Conservation (phyloP, 2,888 invertebrate species). For the Melanophora roralis region DNA sequence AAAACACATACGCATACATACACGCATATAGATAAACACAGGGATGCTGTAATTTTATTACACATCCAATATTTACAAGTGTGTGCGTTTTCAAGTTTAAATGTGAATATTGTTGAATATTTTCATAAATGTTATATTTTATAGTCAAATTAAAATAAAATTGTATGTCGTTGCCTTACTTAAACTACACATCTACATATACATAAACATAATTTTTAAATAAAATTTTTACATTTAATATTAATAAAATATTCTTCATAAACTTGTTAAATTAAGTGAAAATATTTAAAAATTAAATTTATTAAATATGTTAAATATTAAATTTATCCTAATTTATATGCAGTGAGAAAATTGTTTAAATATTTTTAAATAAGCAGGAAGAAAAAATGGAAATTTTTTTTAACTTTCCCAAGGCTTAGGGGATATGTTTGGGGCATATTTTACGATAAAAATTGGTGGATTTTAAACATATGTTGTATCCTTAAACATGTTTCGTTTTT, state of each 20-base stretch:
- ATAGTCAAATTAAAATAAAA: conserved; percentile 48
- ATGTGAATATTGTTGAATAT: neutral
- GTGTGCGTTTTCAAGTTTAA: no score
- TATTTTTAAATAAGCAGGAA: no score
- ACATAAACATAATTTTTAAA: neutral
- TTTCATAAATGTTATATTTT: conserved; percentile 48
- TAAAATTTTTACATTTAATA: conserved; percentile 43
- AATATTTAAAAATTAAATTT: conserved; percentile 14
- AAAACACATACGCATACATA: neutral
- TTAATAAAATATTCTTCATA: conserved; percentile 32
- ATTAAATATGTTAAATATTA: no score
- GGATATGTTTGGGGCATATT: no score
- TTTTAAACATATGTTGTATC: no score
- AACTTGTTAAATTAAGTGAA: conserved; percentile 49
- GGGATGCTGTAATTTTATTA: neutral
- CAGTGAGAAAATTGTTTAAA: no score
- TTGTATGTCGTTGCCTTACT: conserved; percentile 26
- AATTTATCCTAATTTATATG: no score
- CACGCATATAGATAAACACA: neutral
- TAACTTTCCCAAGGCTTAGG: no score
- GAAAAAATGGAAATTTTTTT: no score
- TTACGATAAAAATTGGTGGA: no score
- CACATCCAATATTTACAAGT: conserved; percentile 4
- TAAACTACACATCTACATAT: neutral
- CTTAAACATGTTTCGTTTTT: no score